These are phyloP conservation scores for Zalophus californianus DNA, from an alignment of 2,797 vertebrate species.

Conservation along the genomic window DNA sequence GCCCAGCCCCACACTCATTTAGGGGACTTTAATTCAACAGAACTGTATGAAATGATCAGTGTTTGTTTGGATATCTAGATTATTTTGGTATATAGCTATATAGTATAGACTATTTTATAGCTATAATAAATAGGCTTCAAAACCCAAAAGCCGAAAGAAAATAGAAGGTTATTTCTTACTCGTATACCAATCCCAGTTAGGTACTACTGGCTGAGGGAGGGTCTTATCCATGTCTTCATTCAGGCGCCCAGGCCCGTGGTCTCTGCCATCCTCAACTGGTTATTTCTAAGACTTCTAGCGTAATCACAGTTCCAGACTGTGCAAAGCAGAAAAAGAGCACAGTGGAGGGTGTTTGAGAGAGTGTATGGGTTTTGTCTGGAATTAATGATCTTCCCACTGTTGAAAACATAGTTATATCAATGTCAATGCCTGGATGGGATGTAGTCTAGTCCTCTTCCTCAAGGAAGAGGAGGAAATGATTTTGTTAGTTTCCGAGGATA, in stretches of 20 bases:
- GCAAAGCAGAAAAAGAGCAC: background rate
- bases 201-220: background rate
- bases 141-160: background rate
- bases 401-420: background rate
- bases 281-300: background rate
- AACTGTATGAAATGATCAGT: background rate
- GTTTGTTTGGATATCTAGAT: background rate
- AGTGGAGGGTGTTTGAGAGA: background rate
- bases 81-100: background rate
- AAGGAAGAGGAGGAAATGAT: background rate
- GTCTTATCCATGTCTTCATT: background rate
- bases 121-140: background rate
- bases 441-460: background rate
- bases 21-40: background rate
- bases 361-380: background rate
- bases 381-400: background rate
- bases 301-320: background rate
- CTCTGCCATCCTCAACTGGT: background rate
- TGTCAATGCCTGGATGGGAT: too few relatives aligned
- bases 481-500: background rate
- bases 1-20: fast-evolving
- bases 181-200: background rate
- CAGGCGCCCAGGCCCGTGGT: background rate
- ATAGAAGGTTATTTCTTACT: background rate
- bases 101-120: background rate